Conservation (phyloP, 2,113 vertebrate species). For the Onychorhynchus coronatus region DNA sequence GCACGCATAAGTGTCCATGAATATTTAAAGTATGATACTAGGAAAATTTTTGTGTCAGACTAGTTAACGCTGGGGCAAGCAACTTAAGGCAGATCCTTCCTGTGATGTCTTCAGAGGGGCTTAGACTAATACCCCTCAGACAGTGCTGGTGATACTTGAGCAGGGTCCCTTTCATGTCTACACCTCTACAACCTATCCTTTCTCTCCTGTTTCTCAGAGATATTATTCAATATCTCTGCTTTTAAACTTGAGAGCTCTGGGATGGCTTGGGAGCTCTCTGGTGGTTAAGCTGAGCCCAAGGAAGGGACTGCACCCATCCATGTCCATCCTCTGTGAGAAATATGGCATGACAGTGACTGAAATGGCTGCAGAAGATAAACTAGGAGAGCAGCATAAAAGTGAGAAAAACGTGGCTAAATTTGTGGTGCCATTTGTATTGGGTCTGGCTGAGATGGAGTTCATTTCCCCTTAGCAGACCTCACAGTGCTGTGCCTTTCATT, state of each 20-base stretch:
- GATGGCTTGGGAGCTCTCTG: neutral
- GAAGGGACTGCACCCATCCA: neutral
- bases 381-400: neutral
- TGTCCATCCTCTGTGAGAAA: neutral
- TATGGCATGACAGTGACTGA: neutral
- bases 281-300: neutral
- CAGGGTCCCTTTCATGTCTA: neutral
- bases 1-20: neutral
- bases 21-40: slow-evolving; percentile 29
- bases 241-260: neutral
- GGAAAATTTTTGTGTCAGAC: neutral
- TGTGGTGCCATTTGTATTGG: neutral
- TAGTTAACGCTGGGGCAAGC: neutral
- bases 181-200: neutral
- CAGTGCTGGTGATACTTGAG: neutral
- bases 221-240: neutral
- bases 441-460: neutral
- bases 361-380: neutral
- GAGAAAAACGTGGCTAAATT: neutral
- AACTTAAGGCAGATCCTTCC: neutral
- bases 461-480: neutral
- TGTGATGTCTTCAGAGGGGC: neutral
- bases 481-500: neutral
- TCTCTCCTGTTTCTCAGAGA: too few species aligned
- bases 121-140: neutral